Base-by-base conservation (phyloP, 2,113 vertebrate species). In the Salvelinus alpinus region DNA sequence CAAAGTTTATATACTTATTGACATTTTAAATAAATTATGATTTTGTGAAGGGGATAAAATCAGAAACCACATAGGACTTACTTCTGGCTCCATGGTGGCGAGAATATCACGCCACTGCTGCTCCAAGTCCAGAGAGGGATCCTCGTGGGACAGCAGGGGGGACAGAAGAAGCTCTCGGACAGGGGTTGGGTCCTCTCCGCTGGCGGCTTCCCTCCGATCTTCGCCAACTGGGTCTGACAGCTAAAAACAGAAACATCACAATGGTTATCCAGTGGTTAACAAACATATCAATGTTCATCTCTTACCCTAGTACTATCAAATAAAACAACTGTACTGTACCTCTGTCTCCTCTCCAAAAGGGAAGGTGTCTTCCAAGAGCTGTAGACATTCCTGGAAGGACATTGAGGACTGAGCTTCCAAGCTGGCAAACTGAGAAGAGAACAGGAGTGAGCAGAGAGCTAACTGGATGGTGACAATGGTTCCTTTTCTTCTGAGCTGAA, bases 61-160 rank as follows among this genome's bases (percentile, higher is more conserved):
- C 51, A 18, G 51, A 54, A 54, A 54, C 51, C 51, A 44, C 9
- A 0, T 11, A 38, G 57, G 4, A 64, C 18, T 13, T 79, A 99
- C 98, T 96, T 96, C 94, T 86, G 96, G 94, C 71, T 96, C 96
- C 95, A 98, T 95, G 83, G 99, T 94, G 67, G 94, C 94, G 91
- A 98, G 91, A 79, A 99, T 93, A 86, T 99, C 96, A 90, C 97
- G 95, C 98, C 98, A 99, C 82, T 96, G 95, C 79, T 95, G 94
- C 86, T 99, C 97, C 91, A 97, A 89, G 60, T 96, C 95, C 71
- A 95, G 89, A 24, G 95, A 85, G 0, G 93, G 85, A 81, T 94
- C 93, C 1, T 90, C 81, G 62, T 92, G 90, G 0, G 92, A 69
- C 57, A 95, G 85, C 25, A 94, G 85, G 16, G 95, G 91, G n/a